Conservation (phyloP, 2,797 vertebrate species). For the Ptychobarbus kaznakovi region DNA sequence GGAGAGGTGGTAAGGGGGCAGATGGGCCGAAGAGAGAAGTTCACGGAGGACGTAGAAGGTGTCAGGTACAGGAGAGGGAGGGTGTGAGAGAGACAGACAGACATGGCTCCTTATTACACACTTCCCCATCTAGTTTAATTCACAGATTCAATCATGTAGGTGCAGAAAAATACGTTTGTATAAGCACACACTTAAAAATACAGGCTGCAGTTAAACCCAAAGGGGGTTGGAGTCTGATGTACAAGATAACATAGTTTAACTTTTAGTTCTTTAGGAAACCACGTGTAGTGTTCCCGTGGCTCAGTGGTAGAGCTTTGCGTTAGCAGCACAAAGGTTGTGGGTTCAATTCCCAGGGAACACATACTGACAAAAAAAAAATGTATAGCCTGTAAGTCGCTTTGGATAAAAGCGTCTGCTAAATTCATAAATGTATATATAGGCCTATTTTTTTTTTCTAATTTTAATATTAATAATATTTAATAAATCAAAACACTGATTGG, state of each 20-base stretch:
- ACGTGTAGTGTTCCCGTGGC: no score
- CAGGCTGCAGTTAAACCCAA: neutral
- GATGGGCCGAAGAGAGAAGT: slow-evolving; percentile 91
- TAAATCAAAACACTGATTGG: neutral
- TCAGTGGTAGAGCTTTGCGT: no score
- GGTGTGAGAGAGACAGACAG: slow-evolving; percentile 52
- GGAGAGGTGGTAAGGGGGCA: slow-evolving; percentile 85
- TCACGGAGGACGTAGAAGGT: slow-evolving; percentile 76
- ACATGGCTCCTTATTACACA: slow-evolving; percentile 21
- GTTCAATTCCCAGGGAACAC: no score
- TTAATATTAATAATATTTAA: neutral
- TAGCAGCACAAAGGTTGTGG: no score
- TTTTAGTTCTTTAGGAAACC: neutral
- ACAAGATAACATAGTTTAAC: neutral
- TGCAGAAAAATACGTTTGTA: neutral
- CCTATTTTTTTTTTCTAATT: neutral
- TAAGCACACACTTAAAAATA: neutral
- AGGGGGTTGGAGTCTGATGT: no score
- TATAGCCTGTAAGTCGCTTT: no score
- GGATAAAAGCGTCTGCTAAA: no score
- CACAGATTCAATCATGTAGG: neutral
- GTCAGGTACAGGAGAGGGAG: slow-evolving; percentile 81
- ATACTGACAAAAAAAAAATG: no score
- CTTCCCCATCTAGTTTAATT: neutral
- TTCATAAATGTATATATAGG: no score